These are phyloP conservation scores for Scarus forsteni DNA, from an alignment of 2,797 vertebrate genomes.

Conservation along the genomic window DNA sequence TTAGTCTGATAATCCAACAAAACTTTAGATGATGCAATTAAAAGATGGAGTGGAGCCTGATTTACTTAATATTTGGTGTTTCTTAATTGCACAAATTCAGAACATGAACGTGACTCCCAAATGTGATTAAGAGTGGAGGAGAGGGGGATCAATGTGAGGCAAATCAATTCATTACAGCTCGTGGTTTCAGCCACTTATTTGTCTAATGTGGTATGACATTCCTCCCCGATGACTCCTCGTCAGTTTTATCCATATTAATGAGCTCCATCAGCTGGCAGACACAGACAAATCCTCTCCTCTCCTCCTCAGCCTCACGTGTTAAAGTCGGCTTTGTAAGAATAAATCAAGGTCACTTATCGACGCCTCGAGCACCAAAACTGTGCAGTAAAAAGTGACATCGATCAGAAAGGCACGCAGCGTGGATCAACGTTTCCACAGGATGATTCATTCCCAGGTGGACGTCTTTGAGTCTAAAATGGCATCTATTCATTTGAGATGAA, in stretches of 20 bases:
- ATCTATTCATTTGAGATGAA: background rate
- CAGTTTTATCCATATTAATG: constrained; percentile 80
- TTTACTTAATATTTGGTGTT: constrained; percentile 46
- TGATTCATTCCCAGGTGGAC: constrained; percentile 24
- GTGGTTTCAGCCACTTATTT: constrained; percentile 78
- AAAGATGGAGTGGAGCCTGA: constrained; percentile 12
- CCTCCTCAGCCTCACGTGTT: constrained; percentile 38
- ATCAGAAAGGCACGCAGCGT: constrained; percentile 16
- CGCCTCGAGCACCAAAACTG: constrained; percentile 35
- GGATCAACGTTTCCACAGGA: constrained; percentile 3
- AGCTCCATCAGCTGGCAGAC: constrained; percentile 64
- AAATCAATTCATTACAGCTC: constrained; percentile 76
- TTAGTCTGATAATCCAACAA: constrained; percentile 2
- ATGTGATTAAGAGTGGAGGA: constrained; percentile 62
- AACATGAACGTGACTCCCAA: constrained; percentile 62
- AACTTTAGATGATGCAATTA: constrained; percentile 10
- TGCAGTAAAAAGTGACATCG: constrained; percentile 41
- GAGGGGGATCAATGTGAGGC: constrained; percentile 60
- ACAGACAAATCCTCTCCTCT: constrained; percentile 53
- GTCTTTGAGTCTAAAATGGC: constrained; percentile 9
- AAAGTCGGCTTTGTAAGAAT: constrained; percentile 54
- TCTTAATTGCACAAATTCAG: constrained; percentile 48
- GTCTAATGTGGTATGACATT: constrained; percentile 80
- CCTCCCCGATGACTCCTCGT: constrained; percentile 75
- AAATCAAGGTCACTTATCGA: constrained; percentile 60